Conservation (phyloP, 2,113 vertebrate species). For the Chamaea fasciata region DNA sequence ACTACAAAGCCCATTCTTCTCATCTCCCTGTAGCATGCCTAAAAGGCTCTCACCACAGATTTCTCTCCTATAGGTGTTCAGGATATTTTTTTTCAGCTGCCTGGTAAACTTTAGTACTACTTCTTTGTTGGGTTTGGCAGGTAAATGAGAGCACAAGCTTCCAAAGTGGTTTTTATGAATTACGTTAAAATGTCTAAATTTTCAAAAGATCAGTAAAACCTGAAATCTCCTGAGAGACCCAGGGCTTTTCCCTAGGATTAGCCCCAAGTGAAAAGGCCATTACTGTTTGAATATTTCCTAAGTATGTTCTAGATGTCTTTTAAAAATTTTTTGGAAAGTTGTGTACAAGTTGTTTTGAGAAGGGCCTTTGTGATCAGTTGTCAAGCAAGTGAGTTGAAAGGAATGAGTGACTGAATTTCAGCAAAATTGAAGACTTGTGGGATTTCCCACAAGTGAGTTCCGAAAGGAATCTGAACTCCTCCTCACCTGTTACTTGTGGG, state of each 20-base stretch:
- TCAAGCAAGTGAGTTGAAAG: neutral
- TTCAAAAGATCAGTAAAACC: neutral
- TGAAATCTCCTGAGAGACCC: neutral
- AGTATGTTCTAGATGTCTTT: neutral
- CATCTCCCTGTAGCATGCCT: neutral
- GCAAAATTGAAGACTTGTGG: neutral
- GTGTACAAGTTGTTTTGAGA: neutral
- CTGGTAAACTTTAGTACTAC: neutral
- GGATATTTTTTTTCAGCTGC: neutral
- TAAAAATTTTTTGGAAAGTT: neutral
- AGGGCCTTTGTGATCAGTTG: neutral
- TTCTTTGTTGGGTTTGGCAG: neutral
- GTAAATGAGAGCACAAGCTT: neutral
- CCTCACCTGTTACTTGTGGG: neutral
- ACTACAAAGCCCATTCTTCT: neutral
- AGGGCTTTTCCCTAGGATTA: neutral
- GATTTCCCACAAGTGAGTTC: neutral
- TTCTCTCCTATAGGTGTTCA: neutral
- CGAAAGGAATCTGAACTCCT: neutral
- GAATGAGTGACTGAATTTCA: neutral
- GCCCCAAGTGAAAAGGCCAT: neutral
- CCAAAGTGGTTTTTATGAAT: neutral
- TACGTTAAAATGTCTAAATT: neutral
- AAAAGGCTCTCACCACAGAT: neutral
- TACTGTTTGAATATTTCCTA: neutral